A percentile compares a stretch with the other conserved stretches of the same genome.
These are phyloP conservation scores for Lochmaea crataegi DNA, from an alignment of 2,888 invertebrate species.

Conservation along the genomic window DNA sequence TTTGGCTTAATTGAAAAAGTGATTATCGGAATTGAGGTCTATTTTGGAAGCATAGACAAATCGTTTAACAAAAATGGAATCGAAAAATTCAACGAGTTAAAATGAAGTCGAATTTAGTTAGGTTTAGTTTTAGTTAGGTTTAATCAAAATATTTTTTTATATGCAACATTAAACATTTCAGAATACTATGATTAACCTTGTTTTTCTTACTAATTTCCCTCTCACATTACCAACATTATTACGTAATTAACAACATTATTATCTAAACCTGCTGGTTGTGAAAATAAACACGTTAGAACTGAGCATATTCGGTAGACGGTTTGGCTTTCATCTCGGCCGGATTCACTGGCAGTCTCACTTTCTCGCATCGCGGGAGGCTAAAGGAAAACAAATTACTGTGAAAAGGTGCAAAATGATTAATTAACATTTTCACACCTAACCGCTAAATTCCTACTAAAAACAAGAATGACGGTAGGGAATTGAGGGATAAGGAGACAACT, in stretches of 20 bases:
- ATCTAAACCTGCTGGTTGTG: slow-evolving; percentile 22
- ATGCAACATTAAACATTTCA: too few species aligned
- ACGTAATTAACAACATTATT: slow-evolving; percentile 10
- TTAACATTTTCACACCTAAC: slow-evolving; percentile 44
- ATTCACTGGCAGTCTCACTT: slow-evolving; percentile 3
- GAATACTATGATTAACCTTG: not conserved
- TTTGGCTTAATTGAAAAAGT: too few species aligned
- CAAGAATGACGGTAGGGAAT: too few species aligned
- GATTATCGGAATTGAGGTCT: too few species aligned
- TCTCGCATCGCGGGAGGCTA: slow-evolving; percentile 31
- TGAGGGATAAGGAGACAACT: too few species aligned
- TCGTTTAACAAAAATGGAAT: too few species aligned
- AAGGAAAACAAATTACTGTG: slow-evolving; percentile 45
- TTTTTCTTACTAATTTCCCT: not conserved
- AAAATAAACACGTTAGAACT: slow-evolving; percentile 42
- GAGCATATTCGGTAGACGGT: slow-evolving; percentile 37
- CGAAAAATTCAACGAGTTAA: too few species aligned
- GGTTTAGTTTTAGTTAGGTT: too few species aligned
- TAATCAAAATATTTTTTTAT: too few species aligned
- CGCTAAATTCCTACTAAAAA: slow-evolving; percentile 41
- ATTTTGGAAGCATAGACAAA: too few species aligned
- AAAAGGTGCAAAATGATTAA: slow-evolving; percentile 50
- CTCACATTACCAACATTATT: not conserved
- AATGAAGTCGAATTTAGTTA: too few species aligned
- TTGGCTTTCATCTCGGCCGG: slow-evolving; percentile 40